These are phyloP conservation scores for Dendronephthya gigantea DNA, from an alignment of 64 coral and sea anemone species.

Conservation along the genomic window DNA sequence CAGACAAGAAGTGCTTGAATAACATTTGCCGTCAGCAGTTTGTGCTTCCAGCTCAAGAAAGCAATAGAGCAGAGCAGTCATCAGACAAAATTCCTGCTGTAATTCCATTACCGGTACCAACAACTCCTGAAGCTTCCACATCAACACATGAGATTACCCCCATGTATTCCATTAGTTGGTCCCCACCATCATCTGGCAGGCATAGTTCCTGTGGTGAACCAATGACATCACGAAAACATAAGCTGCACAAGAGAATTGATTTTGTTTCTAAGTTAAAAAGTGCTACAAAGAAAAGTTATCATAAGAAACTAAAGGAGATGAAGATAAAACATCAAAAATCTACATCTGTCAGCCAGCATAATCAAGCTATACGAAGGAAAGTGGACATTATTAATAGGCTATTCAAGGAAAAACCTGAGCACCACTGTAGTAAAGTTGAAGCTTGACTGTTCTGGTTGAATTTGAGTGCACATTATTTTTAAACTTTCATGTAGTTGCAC, in stretches of 20 bases:
- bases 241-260: not conserved
- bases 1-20: not conserved
- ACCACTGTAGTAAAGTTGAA: not conserved
- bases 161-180: not conserved
- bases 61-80: not conserved
- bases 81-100: not conserved
- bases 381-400: not conserved
- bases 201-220: not conserved
- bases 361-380: slow-evolving; percentile 5
- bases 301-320: not conserved
- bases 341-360: not conserved
- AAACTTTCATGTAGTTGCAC: no score
- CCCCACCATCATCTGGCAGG: not conserved
- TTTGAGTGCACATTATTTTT: not conserved
- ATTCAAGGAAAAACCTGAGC: not conserved
- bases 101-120: not conserved
- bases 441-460: no score
- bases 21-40: slow-evolving; percentile 1
- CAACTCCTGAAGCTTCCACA: not conserved
- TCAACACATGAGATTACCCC: not conserved
- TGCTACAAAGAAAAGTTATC: not conserved
- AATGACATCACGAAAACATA: not conserved
- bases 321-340: not conserved
- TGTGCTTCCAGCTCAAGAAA: not conserved
- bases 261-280: not conserved